Base-by-base conservation (phyloP, 2,888 invertebrate species). In the Mongoloraphidia duomilia region DNA sequence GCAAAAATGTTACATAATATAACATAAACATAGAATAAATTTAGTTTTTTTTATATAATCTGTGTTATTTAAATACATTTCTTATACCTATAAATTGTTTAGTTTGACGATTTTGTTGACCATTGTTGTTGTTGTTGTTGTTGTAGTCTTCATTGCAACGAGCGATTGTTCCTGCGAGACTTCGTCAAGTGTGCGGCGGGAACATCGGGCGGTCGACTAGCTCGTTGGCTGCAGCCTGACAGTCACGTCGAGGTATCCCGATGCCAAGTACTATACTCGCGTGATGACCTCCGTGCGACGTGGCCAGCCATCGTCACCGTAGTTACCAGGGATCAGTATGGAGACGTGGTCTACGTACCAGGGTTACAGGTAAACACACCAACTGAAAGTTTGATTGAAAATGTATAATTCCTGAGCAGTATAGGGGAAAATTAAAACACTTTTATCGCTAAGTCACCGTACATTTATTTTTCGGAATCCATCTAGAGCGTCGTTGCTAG, bases 201-300 rank as follows among this genome's bases (percentile, higher is more conserved):
- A 9, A 89, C 91, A 2, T 81, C 82, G 59, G 96, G 97, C 1
- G 95, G 93, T 5, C 77, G 95, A 47, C 71, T 97, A 55, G 94
- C 95, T 0, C 82, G 89, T 62, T 97, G 96, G 95, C 70, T 97
- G 49, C 91, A 94, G 62, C 93, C 94, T 2, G 90, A 91, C 60
- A 82, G 94, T 33, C 84, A 87, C 56, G 84, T 95, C 44, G 95
- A 95, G 68, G 90, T 94, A 0, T 66, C 77, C 52, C 84, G 85
- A 62, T 93, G 92, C 66, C 89, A 92, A 67, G 77, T 94, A 48
- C 72, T 84, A 52, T 82, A 84, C 59, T 82, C 84, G 35, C 70
- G 79, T 47, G 81, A 81, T 57, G 77, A 81, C 49, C 65, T 81
- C 56, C 77, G 84, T 46, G 87, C 85, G 60, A 88, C 89, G 45